These are phyloP conservation scores for Hoplostethus mediterraneus DNA, from an alignment of 2,797 vertebrate genomes.

Conservation along the genomic window DNA sequence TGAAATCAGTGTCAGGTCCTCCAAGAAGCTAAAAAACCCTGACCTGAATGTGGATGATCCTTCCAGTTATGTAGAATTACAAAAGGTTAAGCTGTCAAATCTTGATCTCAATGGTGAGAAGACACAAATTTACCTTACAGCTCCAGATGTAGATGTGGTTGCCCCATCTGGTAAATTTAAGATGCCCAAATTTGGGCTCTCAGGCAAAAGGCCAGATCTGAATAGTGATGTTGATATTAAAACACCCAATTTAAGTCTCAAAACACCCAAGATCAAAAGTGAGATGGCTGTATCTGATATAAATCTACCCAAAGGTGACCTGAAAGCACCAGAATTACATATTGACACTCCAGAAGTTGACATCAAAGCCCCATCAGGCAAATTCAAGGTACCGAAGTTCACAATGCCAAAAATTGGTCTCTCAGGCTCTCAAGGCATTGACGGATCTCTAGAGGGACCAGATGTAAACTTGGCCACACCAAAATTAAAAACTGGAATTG, in stretches of 20 bases:
- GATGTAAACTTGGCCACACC: constrained; percentile 35
- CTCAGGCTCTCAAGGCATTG: constrained; percentile 40
- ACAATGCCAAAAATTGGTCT: constrained; percentile 71
- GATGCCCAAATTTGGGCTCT: constrained; percentile 51
- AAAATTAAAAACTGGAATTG: constrained; percentile 38
- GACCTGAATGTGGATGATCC: constrained; percentile 64
- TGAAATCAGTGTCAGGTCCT: constrained; percentile 54
- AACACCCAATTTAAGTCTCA: constrained; percentile 43
- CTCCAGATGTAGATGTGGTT: constrained; percentile 46
- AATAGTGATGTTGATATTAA: constrained; percentile 32
- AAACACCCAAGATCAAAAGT: constrained; percentile 55
- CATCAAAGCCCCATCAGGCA: constrained; percentile 45
- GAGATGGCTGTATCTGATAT: constrained; percentile 31
- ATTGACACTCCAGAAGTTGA: constrained; percentile 24
- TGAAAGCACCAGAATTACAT: constrained; percentile 37
- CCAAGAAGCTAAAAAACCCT: constrained; percentile 62
- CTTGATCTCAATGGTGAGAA: neutral
- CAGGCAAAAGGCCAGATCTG: constrained; percentile 9
- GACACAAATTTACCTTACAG: constrained; percentile 44
- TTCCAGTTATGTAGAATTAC: constrained; percentile 35
- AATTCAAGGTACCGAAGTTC: constrained; percentile 69
- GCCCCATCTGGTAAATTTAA: constrained; percentile 40
- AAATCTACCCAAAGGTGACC: constrained; percentile 38
- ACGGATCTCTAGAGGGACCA: constrained; percentile 36
- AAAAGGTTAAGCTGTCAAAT: constrained; percentile 37